Base-by-base conservation (phyloP, 2,888 invertebrate genomes). In the Dicyrtoma fusca region DNA sequence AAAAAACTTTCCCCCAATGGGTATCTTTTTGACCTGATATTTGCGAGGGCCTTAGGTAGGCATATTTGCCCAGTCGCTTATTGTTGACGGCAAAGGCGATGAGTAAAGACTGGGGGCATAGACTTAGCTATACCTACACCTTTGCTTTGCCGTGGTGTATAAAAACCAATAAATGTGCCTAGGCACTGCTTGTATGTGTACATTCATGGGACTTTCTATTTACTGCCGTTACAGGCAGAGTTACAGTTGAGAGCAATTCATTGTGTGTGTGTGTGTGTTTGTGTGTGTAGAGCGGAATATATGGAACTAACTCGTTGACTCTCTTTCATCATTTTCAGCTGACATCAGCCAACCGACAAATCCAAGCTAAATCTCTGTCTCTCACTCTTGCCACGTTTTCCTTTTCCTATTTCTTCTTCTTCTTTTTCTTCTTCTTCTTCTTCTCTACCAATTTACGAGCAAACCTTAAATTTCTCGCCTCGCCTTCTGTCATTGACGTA, bases 251-350 rank as follows among this genome's bases (percentile, higher is more conserved):
- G 44, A 61, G 26, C 61, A 44, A 61, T 42, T 42, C 61, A 61
- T 17, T 61, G 42, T 61, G 61, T 11, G 26, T 61, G 61, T 34
- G 34, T 34, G 34, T 34, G 34, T 34, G 34, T 5, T 34, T 34
- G 34, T 34, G 34, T 34, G 34, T 34, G 34, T 34, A 8, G 3
- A 8, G 34, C 3, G 42, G 44, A n/a, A 19, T 42, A 42, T 61
- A 19, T 14, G 61, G 44, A 61, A 42, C 25, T 26, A 49, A 49
- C 63, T 63, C 45, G 23, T 47, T 63, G 63, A 63, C 63, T 47
- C 42, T 19, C 47, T 69, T 69, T 69, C 61, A 69, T 69, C 61
- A 69, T 69, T 61, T 69, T 69, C 69, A 62, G 62, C 69, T 69
- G 69, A 69, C 69, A 69, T 69, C 62, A 59, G 69, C 47, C 59